Evolutionary conservation across 1,140 invertebrate genomes (phyloP).

Genomic region (Halictus rubicundus): DNA sequence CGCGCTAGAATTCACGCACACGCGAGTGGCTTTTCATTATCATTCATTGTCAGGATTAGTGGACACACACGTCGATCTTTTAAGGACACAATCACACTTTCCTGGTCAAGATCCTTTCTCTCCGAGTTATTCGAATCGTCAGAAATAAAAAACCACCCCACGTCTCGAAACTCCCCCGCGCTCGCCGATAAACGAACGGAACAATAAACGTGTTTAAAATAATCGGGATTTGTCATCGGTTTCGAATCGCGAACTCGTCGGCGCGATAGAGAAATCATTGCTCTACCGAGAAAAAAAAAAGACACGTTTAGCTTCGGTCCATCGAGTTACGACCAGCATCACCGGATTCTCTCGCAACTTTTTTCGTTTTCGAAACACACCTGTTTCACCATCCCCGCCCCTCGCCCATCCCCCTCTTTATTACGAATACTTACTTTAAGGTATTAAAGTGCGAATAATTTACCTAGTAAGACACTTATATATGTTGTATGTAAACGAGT

Average conservation of each 20-base stretch:
- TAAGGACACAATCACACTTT: not conserved
- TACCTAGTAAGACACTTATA: constrained; percentile 56
- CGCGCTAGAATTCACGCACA: constrained; percentile 4
- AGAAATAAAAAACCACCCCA: too few relatives aligned
- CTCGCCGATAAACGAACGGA: not conserved
- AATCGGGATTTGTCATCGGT: not conserved
- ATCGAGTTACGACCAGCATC: not conserved
- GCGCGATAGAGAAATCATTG: constrained; percentile 2
- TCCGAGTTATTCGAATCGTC: not conserved
- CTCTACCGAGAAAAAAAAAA: too few relatives aligned
- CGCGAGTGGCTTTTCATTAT: constrained; percentile 61
- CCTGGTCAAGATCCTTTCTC: not conserved
- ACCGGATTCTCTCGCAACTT: constrained; percentile 4
- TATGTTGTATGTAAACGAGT: constrained; percentile 64
- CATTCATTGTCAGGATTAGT: constrained; percentile 36
- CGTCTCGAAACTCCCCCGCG: not conserved
- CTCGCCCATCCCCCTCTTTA: constrained; percentile 2
- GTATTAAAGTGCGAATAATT: constrained; percentile 52
- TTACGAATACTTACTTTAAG: constrained; percentile 53
- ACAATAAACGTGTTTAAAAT: too few relatives aligned
- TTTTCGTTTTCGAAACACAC: constrained; percentile 24
- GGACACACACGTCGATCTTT: not conserved
- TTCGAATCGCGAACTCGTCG: constrained; percentile 13
- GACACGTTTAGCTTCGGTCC: too few relatives aligned
- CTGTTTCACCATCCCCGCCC: constrained; percentile 5